Evolutionary conservation across 2,888 invertebrate genomes (phyloP).

Genomic region (Calephelis perditalis): DNA sequence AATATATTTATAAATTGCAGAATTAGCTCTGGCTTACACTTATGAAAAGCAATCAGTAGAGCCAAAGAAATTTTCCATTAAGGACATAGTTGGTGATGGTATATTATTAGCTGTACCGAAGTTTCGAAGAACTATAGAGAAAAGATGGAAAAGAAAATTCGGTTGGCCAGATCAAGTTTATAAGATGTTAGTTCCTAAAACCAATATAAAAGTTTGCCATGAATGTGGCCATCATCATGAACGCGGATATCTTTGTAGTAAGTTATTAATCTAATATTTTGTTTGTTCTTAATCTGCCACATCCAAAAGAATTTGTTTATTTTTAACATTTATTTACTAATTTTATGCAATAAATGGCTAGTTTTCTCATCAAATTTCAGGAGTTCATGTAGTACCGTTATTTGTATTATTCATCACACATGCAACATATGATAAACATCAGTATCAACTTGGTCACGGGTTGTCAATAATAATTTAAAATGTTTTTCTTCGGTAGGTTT

Average conservation of each 20-base stretch:
- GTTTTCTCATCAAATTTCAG: too few relatives aligned
- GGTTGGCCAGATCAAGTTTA: constrained; percentile 81
- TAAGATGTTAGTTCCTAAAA: constrained; percentile 85
- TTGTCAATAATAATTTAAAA: too few relatives aligned
- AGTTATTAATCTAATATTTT: constrained; percentile 39
- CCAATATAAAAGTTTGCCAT: constrained; percentile 85
- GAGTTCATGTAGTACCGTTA: too few relatives aligned
- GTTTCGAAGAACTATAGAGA: constrained; percentile 86
- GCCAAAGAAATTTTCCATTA: constrained; percentile 68
- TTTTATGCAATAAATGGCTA: too few relatives aligned
- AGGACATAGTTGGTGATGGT: constrained; percentile 84
- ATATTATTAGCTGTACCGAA: constrained; percentile 91
- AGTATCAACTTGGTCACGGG: too few relatives aligned
- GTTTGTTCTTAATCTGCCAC: neutral
- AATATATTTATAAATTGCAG: constrained; percentile 37
- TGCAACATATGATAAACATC: too few relatives aligned
- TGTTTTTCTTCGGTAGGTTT: too few relatives aligned
- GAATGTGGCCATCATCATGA: constrained; percentile 92
- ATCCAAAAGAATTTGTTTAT: too few relatives aligned
- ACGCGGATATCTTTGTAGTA: constrained; percentile 89
- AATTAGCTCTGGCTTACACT: constrained; percentile 54
- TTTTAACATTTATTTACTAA: too few relatives aligned
- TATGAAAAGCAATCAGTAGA: constrained; percentile 37
- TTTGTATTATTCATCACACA: too few relatives aligned
- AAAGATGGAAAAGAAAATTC: constrained; percentile 83